Base-by-base conservation (phyloP, 2,113 vertebrate species). In the Zosterops lateralis region DNA sequence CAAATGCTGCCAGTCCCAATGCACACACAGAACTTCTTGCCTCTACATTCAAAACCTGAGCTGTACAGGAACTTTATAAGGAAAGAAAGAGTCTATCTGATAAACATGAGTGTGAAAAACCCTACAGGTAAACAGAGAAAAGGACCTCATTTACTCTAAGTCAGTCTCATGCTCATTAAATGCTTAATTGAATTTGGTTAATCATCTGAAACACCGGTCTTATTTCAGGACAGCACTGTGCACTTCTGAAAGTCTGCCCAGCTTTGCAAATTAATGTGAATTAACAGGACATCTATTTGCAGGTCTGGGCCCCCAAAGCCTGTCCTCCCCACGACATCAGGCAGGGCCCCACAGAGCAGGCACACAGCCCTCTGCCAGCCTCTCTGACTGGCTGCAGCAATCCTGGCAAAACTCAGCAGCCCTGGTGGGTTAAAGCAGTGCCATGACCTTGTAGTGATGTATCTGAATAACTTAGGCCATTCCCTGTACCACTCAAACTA, bases 311-410 rank as follows among this genome's bases (percentile, higher is more conserved):
- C 22, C 50, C 18, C 66, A 76, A 17, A 56, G 40, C 36, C 36
- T 3, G 1, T 64, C 48, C 51, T 36, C 16, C 24, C 56, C 38
- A 40, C 0, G 0, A 22, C 22, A 58, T 28, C 38, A 62, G 47
- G 56, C 73, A 84, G 40, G 44, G 38, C 26, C 53, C 36, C 42
- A 38, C 2, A 14, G 68, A 26, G 12, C 14, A n/a, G 16, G n/a
- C 0, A 4, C 7, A 17, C 0, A 5, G 34, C 24, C 17, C 84
- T 29, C 61, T 71, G 51, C 25, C 0, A 0, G 34, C 29, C 44
- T 31, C 22, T 24, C 26, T 0, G 1, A 32, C 31, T 40, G n/a
- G 24, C 53, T 10, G 9, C 77, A 72, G 40, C 66, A 42, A 29
- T 50, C 54, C 62, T 47, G 31, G 45, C 38, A 65, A 45, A 86